Base-by-base conservation (phyloP, 2,797 vertebrate genomes). In the Clarias platycephalus region DNA sequence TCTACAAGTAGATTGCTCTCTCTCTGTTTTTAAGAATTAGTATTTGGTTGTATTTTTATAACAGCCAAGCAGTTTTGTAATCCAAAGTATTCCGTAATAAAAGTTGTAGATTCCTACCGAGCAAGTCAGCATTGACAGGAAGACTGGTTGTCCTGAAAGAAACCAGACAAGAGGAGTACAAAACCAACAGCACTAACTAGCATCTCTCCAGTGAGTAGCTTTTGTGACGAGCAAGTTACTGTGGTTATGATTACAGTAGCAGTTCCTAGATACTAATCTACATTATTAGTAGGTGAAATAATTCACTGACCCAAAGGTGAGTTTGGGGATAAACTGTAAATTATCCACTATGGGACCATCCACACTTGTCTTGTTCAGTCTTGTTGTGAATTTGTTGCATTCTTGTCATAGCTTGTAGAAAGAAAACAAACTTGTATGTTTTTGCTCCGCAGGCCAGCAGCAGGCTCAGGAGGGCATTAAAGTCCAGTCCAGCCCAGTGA, bases 381-480 rank as follows among this genome's bases (percentile, higher is more conserved):
- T 28, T 62, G 53, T 44, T 4, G 16, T 31, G 15, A 37, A 18
- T n/a, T 58, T 13, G 7, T 55, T 3, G 26, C 20, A 6, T 79
- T 64, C 58, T 64, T 26, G 60, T 67, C 26, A 75, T 9, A 74
- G 28, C 13, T 0, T 58, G 49, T 40, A 24, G 1, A 49, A 22
- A 31, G 20, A 37, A 37, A 18, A n/a, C 1, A 22, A 18, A 24
- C 10, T 1, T 18, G 18, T 13, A 53, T 58, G n/a, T n/a, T 22
- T 58, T 44, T 49, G 31, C 66, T 81, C 86, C 89, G 71, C 90
- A 99, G 98, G 98, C 95, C 98, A 99, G 89, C 96, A 97, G 90
- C 97, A 98, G 95, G 95, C 95, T 93, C 96, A 97, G 89, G 97
- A 98, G 76, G 95, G 95, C 86, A 94, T 97, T 80, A 99, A 99